Conservation (phyloP, 2,797 vertebrate species). For the Sebastes wilsoni region DNA sequence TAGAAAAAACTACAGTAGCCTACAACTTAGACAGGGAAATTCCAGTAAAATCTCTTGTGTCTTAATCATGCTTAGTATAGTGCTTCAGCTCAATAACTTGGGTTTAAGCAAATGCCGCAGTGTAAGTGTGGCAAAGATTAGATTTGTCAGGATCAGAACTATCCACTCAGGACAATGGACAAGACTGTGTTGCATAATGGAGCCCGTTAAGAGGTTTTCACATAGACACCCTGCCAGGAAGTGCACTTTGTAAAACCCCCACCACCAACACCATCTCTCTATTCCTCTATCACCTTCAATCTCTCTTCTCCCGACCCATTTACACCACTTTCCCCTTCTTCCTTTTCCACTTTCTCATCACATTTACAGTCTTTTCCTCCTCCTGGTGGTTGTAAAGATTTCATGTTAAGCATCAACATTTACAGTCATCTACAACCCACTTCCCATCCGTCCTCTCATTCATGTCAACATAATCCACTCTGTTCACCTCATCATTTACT, state of each 20-base stretch:
- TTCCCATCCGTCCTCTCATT: not conserved
- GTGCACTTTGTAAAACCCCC: slow-evolving; percentile 45
- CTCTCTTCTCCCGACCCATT: not conserved
- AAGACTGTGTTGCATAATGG: slow-evolving; percentile 54
- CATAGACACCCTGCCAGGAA: slow-evolving; percentile 55
- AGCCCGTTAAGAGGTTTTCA: slow-evolving; percentile 65
- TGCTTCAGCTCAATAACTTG: slow-evolving; percentile 19
- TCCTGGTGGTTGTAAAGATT: not conserved
- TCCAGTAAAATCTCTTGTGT: slow-evolving; percentile 5
- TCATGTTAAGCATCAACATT: not conserved
- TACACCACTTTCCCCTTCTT: not conserved
- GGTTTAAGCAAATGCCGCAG: slow-evolving; percentile 33
- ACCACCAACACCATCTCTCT: not conserved
- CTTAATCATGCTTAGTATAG: slow-evolving; percentile 19
- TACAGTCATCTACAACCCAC: not conserved
- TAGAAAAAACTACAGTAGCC: not conserved
- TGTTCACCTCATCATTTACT: not conserved
- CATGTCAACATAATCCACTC: not conserved
- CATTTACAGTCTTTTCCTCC: not conserved
- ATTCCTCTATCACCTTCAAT: not conserved
- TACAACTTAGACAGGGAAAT: not conserved
- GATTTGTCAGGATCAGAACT: slow-evolving; percentile 45
- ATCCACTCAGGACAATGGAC: slow-evolving; percentile 45
- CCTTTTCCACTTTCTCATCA: not conserved
- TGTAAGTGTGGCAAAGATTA: slow-evolving; percentile 43